Base-by-base conservation (phyloP, 2,113 vertebrate species). In the Bubo scandiacus region DNA sequence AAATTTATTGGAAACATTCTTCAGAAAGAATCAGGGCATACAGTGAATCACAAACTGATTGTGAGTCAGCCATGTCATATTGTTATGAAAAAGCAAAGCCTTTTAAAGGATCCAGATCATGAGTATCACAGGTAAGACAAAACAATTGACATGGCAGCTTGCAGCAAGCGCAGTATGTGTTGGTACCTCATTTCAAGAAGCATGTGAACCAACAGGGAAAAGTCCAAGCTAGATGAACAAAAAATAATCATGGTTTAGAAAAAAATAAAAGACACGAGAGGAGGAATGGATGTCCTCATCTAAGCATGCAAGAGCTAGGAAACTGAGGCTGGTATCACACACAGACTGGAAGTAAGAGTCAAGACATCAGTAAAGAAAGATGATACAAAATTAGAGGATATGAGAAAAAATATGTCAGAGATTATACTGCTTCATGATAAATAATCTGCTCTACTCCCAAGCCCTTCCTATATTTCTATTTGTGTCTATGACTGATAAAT, bases 11-110 rank as follows among this genome's bases (percentile, higher is more conserved):
- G 55, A 88, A 94, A 29, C 9, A 42, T 42, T 66, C 58, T 86
- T 54, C 80, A 88, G 63, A 86, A 81, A 67, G 72, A 22, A 70
- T 92, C 51, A n/a, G 57, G 51, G 84, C 62, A 51, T 43, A 57
- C 34, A 62, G 67, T 94, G 95, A 96, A 95, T 94, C 86, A 93
- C 45, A 66, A 86, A n/a, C 59, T 43, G 23, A 49, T n/a, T 42
- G 36, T 77, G 88, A 97, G 68, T 94, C 90, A 96, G 71, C 63
- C 5, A 1, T 34, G 7, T 86, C 59, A 45, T 47, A 32, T n/a
- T 77, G 62, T 57, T 77, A 83, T 20, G 58, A 40, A 92, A 94
- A 96, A 83, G 58, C 77, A 86, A 93, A 86, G 79, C 59, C 42
- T 88, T 81, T 63, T 27, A 47, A 63, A 86, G 59, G 59, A 77